Conservation (phyloP, 1,140 invertebrate species). For the Hydropsyche tenuis region DNA sequence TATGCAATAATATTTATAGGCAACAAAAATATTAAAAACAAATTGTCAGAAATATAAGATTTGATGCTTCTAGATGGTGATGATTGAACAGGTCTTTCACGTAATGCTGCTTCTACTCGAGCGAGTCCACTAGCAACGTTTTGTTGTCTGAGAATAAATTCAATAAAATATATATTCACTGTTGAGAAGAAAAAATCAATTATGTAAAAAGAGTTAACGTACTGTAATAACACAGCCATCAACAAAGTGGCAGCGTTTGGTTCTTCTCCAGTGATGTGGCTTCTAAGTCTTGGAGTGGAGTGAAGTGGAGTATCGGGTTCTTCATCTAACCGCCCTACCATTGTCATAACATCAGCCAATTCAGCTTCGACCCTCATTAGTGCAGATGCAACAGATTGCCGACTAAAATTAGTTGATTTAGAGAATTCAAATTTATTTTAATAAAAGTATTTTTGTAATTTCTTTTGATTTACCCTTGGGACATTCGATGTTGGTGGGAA, state of each 20-base stretch:
- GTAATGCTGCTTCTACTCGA: slow-evolving; percentile 44
- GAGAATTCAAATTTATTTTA: background rate
- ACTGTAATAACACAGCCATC: slow-evolving; percentile 35
- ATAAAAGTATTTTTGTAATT: too few relatives aligned
- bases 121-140: slow-evolving; percentile 42
- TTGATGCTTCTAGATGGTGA: background rate
- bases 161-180: background rate
- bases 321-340: slow-evolving; percentile 25
- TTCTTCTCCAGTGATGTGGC: background rate
- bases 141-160: slow-evolving; percentile 39
- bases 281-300: background rate
- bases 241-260: slow-evolving; percentile 27
- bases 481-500: slow-evolving; percentile 42
- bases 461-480: slow-evolving; percentile 42
- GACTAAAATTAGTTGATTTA: slow-evolving; percentile 13
- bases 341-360: slow-evolving; percentile 28
- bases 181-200: background rate
- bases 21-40: slow-evolving; percentile 26
- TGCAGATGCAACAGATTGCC: slow-evolving; percentile 45
- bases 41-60: slow-evolving; percentile 8
- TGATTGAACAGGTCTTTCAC: slow-evolving; percentile 20
- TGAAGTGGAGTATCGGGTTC: slow-evolving; percentile 22
- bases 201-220: background rate
- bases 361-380: slow-evolving; percentile 43
- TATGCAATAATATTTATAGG: slow-evolving; percentile 31